Percentiles rank a stretch among this genome's conserved stretches.
Conservation (phyloP, 2,113 vertebrate species). For the Sebastes fasciatus region DNA sequence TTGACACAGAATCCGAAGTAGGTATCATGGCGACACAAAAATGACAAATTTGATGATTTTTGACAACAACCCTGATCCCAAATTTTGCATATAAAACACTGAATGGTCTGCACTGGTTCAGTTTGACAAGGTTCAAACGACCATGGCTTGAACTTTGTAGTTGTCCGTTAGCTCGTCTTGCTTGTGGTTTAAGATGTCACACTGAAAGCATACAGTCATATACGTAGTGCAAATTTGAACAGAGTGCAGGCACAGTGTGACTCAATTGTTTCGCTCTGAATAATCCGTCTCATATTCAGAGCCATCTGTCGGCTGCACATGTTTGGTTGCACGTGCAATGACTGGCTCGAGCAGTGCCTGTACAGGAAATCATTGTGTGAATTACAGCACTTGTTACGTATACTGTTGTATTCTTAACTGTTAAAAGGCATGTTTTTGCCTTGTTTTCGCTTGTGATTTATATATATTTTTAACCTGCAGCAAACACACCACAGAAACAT, state of each 20-base stretch:
- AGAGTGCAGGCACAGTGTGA: conserved; percentile 14
- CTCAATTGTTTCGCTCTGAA: conserved; percentile 51
- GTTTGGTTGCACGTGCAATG: conserved; percentile 19
- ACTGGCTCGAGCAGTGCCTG: not conserved
- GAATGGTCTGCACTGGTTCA: no score
- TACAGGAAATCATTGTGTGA: conserved; percentile 11
- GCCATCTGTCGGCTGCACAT: conserved; percentile 13
- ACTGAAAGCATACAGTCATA: conserved; percentile 50
- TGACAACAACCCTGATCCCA: no score
- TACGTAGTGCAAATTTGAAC: conserved; percentile 18
- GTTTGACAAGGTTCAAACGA: no score
- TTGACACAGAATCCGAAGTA: no score
- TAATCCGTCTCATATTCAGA: conserved; percentile 37
- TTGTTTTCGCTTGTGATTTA: not conserved
- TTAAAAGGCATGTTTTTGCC: not conserved
- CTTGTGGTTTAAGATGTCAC: not conserved
- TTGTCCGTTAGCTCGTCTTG: not conserved
- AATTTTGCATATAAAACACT: no score
- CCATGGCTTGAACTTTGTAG: no score
- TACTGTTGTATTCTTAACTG: not conserved
- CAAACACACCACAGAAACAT: conserved; percentile 3
- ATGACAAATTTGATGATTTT: no score
- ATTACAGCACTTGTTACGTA: not conserved
- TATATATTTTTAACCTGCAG: not conserved
- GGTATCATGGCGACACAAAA: no score